Evolutionary conservation across 2,888 invertebrate species (phyloP).

Genomic region (Saturnia japonica): DNA sequence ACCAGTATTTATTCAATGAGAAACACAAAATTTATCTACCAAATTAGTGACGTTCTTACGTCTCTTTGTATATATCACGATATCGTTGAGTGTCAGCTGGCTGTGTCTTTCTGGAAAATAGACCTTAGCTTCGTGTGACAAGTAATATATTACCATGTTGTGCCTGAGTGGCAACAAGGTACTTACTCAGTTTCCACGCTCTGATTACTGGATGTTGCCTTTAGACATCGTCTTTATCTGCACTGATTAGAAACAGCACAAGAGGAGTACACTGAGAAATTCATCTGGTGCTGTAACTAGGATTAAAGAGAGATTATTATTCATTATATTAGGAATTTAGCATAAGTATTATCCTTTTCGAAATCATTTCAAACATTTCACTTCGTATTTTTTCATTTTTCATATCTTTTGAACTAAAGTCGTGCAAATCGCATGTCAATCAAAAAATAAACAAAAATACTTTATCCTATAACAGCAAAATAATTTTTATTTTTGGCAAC

Average conservation of each 20-base stretch:
- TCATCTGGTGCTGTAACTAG: slow-evolving; percentile 29
- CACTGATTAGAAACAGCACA: slow-evolving; percentile 69
- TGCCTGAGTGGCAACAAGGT: slow-evolving; percentile 60
- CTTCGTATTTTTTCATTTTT: too few species aligned
- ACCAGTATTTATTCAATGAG: slow-evolving; percentile 45
- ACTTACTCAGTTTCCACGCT: slow-evolving; percentile 79
- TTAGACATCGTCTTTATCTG: slow-evolving; percentile 79
- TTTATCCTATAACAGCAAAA: too few species aligned
- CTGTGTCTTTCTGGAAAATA: slow-evolving; percentile 19
- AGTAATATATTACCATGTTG: slow-evolving; percentile 51
- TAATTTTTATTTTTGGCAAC: too few species aligned
- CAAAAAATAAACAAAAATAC: too few species aligned
- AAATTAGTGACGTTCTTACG: slow-evolving; percentile 34
- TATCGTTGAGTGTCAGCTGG: slow-evolving; percentile 34
- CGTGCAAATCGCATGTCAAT: too few species aligned
- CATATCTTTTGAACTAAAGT: too few species aligned
- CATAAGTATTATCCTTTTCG: too few species aligned
- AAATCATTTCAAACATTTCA: too few species aligned
- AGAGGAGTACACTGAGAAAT: slow-evolving; percentile 58
- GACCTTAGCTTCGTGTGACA: slow-evolving; percentile 44
- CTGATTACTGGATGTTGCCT: slow-evolving; percentile 82
- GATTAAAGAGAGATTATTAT: background rate
- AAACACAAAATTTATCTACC: slow-evolving; percentile 30
- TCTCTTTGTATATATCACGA: slow-evolving; percentile 35
- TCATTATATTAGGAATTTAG: too few species aligned